Evolutionary conservation across 1,140 invertebrate genomes (phyloP).

Genomic region (Acromyrmex charruanus): DNA sequence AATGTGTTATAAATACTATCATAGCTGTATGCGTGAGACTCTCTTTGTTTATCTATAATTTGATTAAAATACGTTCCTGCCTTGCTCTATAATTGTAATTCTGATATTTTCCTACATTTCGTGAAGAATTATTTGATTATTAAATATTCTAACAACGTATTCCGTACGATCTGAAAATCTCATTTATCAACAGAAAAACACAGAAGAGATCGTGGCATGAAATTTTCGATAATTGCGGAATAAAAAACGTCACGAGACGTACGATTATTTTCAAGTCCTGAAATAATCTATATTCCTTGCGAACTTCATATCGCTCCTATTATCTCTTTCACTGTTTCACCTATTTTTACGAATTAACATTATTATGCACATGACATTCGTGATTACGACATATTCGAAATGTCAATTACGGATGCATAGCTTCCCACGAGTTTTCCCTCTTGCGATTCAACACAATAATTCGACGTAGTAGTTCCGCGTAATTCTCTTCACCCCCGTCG

Average conservation of each 20-base stretch:
- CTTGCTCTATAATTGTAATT: slow-evolving; percentile 23
- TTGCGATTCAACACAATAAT: background rate
- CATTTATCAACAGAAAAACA: slow-evolving; percentile 3
- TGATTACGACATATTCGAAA: background rate
- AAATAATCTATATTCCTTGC: background rate
- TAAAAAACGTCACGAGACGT: background rate
- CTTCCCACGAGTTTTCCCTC: slow-evolving; percentile 12
- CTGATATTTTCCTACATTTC: slow-evolving; percentile 7
- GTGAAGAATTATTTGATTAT: background rate
- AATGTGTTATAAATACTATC: background rate
- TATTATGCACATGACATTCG: background rate
- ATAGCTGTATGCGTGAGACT: background rate
- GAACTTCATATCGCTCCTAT: background rate
- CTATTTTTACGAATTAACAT: background rate
- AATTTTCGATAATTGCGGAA: slow-evolving; percentile 28
- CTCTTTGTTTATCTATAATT: background rate
- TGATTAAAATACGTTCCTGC: slow-evolving; percentile 16
- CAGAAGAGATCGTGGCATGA: background rate
- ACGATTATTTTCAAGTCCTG: background rate
- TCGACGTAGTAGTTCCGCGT: slow-evolving; percentile 12
- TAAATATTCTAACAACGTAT: slow-evolving; percentile 36
- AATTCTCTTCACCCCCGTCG: slow-evolving; percentile 3
- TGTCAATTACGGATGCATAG: slow-evolving; percentile 6
- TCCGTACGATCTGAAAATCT: slow-evolving; percentile 19
- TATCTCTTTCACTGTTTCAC: background rate